phyloP scores from a whole-genome alignment of 2,113 vertebrate species.

The Atlantisia rogersi region DNA sequence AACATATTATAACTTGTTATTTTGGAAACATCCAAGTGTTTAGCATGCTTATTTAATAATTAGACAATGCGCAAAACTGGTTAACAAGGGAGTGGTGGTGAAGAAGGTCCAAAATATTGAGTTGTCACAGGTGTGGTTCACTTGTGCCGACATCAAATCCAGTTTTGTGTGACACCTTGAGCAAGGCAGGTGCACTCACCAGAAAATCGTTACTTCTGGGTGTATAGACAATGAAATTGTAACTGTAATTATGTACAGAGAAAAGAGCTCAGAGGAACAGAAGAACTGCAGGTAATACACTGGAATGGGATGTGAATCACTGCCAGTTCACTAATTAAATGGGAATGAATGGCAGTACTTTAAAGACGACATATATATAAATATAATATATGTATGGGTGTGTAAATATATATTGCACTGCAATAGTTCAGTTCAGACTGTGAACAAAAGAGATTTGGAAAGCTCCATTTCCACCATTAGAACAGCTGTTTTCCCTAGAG shows the following conservation, averaged over 20 bases:
- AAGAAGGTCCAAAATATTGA: background rate
- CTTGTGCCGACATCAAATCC: background rate
- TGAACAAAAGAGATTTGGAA: background rate
- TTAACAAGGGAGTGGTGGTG: background rate
- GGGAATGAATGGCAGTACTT: background rate
- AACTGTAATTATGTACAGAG: background rate
- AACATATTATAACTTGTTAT: background rate
- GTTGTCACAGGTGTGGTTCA: background rate
- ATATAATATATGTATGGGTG: rapidly evolving
- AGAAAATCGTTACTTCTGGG: background rate
- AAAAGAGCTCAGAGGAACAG: background rate
- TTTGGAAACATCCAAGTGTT: background rate
- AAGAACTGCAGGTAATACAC: background rate
- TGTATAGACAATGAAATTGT: background rate
- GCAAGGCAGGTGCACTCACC: background rate
- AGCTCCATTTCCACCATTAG: background rate
- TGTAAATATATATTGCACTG: background rate
- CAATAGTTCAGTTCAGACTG: background rate
- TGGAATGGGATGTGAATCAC: background rate
- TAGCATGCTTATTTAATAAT: background rate
- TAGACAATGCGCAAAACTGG: background rate
- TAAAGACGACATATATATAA: background rate
- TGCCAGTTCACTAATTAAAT: background rate
- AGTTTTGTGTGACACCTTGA: background rate
- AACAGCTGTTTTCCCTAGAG: background rate